A percentile compares a stretch with the other conserved stretches of the same genome.
These are phyloP conservation scores for Megalopta genalis DNA, from an alignment of 1,140 invertebrate species.

Conservation along the genomic window DNA sequence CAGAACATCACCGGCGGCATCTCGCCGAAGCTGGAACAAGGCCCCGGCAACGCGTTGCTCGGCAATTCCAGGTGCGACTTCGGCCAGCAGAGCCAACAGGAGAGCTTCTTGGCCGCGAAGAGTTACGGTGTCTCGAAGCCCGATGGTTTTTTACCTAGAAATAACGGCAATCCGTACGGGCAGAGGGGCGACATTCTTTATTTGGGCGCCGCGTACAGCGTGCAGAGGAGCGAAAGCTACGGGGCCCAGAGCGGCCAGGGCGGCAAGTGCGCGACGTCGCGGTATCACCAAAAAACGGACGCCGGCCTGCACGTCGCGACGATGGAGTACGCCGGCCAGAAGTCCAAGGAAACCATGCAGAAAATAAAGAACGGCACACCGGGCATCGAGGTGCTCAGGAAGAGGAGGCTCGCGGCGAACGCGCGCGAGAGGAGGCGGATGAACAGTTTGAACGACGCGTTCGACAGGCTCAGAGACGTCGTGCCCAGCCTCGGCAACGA, in stretches of 20 bases:
- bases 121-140: slow-evolving; percentile 56
- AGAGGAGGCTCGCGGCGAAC: slow-evolving; percentile 89
- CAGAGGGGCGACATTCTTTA: slow-evolving; percentile 55
- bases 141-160: slow-evolving; percentile 59
- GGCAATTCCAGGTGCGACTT: slow-evolving; percentile 45
- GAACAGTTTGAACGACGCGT: slow-evolving; percentile 91
- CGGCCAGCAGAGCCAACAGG: slow-evolving; percentile 47
- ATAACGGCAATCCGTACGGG: slow-evolving; percentile 55
- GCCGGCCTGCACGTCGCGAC: slow-evolving; percentile 32
- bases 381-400: slow-evolving; percentile 84
- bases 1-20: slow-evolving; percentile 50
- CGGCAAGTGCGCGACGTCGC: slow-evolving; percentile 45
- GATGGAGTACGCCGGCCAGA: slow-evolving; percentile 58
- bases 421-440: slow-evolving; percentile 89
- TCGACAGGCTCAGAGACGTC: slow-evolving; percentile 89
- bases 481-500: slow-evolving; percentile 89
- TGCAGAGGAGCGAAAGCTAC: slow-evolving; percentile 54
- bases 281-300: slow-evolving; percentile 54
- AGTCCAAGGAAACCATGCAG: slow-evolving; percentile 67
- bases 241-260: slow-evolving; percentile 20
- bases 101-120: slow-evolving; percentile 37
- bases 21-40: slow-evolving; percentile 42
- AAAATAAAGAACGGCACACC: slow-evolving; percentile 77
- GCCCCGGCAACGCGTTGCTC: not conserved
- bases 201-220: slow-evolving; percentile 50